Evolutionary conservation across 2,888 invertebrate species (phyloP).

Genomic region (Suillia variegata): DNA sequence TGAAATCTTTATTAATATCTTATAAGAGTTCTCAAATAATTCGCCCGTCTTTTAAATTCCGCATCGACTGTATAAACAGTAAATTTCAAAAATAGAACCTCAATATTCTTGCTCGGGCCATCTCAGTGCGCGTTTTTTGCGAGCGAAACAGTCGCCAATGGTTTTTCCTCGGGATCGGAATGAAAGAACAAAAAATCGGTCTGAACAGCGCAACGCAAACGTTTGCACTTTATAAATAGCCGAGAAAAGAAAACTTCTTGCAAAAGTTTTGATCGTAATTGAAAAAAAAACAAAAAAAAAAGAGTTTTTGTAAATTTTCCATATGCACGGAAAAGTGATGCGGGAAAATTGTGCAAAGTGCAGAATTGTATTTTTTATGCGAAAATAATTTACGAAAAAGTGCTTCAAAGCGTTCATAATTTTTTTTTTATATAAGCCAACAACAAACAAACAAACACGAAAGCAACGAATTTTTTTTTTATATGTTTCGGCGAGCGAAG

Average conservation of each 20-base stretch:
- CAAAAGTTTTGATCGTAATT: not conserved
- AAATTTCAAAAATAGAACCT: slow-evolving; percentile 13
- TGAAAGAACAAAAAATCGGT: slow-evolving; percentile 25
- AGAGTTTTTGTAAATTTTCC: too few relatives aligned
- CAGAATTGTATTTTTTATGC: too few relatives aligned
- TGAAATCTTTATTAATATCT: too few relatives aligned
- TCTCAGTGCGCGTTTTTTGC: not conserved
- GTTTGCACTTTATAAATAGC: slow-evolving; percentile 36
- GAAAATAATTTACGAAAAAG: not conserved
- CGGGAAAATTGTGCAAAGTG: not conserved
- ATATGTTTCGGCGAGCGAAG: too few relatives aligned
- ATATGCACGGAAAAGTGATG: slow-evolving; percentile 22
- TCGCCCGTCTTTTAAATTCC: too few relatives aligned
- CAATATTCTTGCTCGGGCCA: not conserved
- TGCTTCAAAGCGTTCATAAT: slow-evolving; percentile 12
- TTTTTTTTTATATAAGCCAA: slow-evolving; percentile 5
- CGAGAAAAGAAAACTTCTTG: slow-evolving; percentile 18
- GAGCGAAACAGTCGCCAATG: slow-evolving; percentile 26
- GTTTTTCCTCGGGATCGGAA: slow-evolving; percentile 32
- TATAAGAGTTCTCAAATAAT: too few relatives aligned
- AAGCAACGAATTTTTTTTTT: too few relatives aligned
- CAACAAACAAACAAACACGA: not conserved
- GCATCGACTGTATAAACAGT: too few relatives aligned
- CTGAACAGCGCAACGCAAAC: slow-evolving; percentile 24
- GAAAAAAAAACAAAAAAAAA: not conserved